Base-by-base conservation (phyloP, 2,888 invertebrate species). In the Tupiocoris notatus region DNA sequence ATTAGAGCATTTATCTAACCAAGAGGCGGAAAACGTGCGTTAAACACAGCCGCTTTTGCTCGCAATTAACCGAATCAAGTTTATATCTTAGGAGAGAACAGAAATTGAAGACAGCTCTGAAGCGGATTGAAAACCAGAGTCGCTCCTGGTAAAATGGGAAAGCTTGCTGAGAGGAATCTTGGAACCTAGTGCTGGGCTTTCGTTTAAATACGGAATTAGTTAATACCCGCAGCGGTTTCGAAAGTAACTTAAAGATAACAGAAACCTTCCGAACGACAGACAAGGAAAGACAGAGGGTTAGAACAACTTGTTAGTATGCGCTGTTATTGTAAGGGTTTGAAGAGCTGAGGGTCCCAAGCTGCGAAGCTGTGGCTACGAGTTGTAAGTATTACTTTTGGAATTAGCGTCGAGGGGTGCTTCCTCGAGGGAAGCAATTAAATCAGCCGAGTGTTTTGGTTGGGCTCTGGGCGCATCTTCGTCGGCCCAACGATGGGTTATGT, bases 261-360 rank as follows among this genome's bases (percentile, higher is more conserved):
- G 54, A 70, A 39, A 39, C 39, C 6, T 39, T 12, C 39, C 39
- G 39, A 7, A n/a, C n/a, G n/a, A n/a, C 67, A n/a, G 18, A 39
- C 25, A 12, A 12, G 3, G 21, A 20, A 56, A 56, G 20, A 22
- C 12, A 21, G 58, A 39, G 61, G 58, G 70, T 70, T 70, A 58
- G 58, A 70, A 70, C 59, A 70, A 61, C 70, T 70, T 21, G 58
- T 70, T 70, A 59, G 70, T 70, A 70, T 70, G 70, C 70, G 25
- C 24, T 70, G 61, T 70, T 70, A 70, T 70, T 70, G 70, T 59
- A 70, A 59, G 59, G 39, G 39, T 39, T 39, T 18, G 12, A 39
- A 39, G 39, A 7, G 39, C 39, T 39, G 6, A 39, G 57, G 22
- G 25, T 39, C 12, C 12, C 39, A 12, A 23, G 21, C 20, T 9